Evolutionary conservation across 2,797 vertebrate species (phyloP).

Genomic region (Leptoclinus maculatus): DNA sequence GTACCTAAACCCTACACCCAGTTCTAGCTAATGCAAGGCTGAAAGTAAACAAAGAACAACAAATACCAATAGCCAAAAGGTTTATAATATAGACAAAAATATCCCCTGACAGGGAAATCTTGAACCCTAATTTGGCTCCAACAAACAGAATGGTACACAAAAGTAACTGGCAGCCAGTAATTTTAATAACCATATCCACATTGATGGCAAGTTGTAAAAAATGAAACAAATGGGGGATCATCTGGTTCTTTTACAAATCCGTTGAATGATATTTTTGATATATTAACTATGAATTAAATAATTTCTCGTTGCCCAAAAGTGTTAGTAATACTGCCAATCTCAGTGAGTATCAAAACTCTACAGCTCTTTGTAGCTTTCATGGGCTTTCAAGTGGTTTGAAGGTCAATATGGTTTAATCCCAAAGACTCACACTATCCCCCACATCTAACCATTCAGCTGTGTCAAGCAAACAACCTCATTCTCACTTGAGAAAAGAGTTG

Average conservation of each 20-base stretch:
- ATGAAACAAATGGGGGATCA: not conserved
- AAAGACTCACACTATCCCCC: not conserved
- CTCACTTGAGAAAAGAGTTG: not conserved
- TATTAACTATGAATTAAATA: not conserved
- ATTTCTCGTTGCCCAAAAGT: not conserved
- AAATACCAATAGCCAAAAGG: not conserved
- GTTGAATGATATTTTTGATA: not conserved
- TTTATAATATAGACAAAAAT: conserved; percentile 5
- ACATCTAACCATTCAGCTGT: not conserved
- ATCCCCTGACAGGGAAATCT: not conserved
- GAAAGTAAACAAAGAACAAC: not conserved
- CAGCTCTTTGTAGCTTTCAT: not conserved
- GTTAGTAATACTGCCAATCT: not conserved
- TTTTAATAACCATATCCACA: not conserved
- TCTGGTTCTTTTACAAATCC: not conserved
- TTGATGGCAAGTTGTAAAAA: not conserved
- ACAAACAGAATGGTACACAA: not conserved
- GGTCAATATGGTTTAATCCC: not conserved
- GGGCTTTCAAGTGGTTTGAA: not conserved
- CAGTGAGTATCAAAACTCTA: not conserved
- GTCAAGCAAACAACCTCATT: not conserved
- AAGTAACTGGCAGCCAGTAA: no score
- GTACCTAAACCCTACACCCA: not conserved
- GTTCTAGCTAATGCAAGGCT: not conserved
- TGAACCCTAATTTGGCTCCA: not conserved